Evolutionary conservation across 2,888 invertebrate species (phyloP), one percentile per base, ranked within the genome.

Genomic region (Leptopilina myrica): DNA sequence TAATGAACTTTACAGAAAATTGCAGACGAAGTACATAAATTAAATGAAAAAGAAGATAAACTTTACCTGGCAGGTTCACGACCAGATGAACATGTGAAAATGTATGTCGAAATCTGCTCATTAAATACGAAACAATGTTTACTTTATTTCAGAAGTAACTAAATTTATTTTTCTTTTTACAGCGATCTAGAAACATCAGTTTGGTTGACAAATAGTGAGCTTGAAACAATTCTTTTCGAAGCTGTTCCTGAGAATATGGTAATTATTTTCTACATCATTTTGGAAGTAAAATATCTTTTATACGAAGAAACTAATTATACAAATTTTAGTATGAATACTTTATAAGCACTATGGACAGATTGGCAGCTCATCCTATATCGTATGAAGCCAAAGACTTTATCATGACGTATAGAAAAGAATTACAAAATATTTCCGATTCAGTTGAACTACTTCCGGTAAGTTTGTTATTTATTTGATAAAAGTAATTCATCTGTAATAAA

Each of bases 361-460:
- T 98, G 73, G 90, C 92, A 11, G 92, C 93, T 7, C 94, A 96
- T 87, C 96, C 97, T 0, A 95, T 96, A 91, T 94, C 97, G 0
- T 94, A 95, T 85, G 93, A 93, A 87, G 93, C 92, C 49, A 94
- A 95, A 89, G 95, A 96, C 64, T 96, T 97, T 85, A 94, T 98
- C 86, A 93, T 95, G 85, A 93, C 94, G 83, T 97, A 94, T 87
- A 93, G 96, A 83, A 95, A 94, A 87, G 92, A 93, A 0, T 88
- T 96, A 64, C 90, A 94, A 83, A 92, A 93, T 79, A 94, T 95
- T 87, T 93, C 93, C 15, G 93, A 93, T 88, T 92, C 94, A 7
- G 88, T 93, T 76, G 94, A 95, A 84, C 93, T 96, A 78, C 95
- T 95, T 14, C 94, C 90, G 85, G 93, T 93, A 85, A 86, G 88